These are phyloP conservation scores for Chionodraco myersi DNA, from an alignment of 2,113 vertebrate genomes.

Conservation along the genomic window DNA sequence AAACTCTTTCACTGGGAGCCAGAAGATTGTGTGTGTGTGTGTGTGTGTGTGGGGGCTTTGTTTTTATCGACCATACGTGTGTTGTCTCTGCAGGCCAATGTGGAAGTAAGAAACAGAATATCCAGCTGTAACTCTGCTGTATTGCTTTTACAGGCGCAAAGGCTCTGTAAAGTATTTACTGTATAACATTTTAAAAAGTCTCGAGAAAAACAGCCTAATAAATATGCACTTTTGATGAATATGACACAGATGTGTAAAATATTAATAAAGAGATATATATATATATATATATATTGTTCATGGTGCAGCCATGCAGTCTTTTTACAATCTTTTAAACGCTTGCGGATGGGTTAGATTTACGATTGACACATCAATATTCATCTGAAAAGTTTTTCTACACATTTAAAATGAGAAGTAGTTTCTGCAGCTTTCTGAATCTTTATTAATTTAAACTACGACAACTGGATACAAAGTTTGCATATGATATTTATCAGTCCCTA, in stretches of 20 bases:
- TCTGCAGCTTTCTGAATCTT: too few species aligned
- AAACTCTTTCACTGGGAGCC: conserved; percentile 31
- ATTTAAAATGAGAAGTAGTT: too few species aligned
- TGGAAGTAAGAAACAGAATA: conserved; percentile 3
- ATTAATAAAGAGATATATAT: background rate
- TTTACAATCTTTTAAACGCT: too few species aligned
- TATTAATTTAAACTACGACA: too few species aligned
- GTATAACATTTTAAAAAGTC: background rate
- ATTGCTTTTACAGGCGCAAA: conserved; percentile 1
- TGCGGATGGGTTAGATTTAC: too few species aligned
- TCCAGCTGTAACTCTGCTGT: conserved; percentile 7
- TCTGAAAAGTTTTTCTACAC: too few species aligned
- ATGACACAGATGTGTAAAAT: background rate
- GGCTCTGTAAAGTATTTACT: background rate
- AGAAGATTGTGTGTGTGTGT: background rate
- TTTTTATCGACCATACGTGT: conserved; percentile 29
- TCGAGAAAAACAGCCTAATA: background rate
- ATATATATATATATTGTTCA: too few species aligned
- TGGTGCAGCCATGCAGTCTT: too few species aligned
- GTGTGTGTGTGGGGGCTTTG: background rate
- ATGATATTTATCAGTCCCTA: too few species aligned
- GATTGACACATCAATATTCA: too few species aligned
- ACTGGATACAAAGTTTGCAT: too few species aligned
- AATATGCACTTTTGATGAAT: background rate
- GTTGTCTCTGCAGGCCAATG: conserved; percentile 32